Evolutionary conservation across 2,113 vertebrate genomes (phyloP).

Genomic region (Pterophyllum scalare): DNA sequence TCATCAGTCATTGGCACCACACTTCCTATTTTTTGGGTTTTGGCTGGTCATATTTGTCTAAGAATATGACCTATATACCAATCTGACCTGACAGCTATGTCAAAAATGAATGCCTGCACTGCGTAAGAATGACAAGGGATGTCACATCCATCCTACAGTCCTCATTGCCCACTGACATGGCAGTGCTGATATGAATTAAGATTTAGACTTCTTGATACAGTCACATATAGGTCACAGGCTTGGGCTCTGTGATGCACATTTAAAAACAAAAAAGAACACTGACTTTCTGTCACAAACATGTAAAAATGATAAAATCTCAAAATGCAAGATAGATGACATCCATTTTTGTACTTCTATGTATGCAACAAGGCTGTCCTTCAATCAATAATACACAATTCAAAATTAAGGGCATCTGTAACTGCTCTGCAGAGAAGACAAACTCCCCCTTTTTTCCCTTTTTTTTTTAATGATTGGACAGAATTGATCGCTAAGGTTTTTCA

Average conservation of each 20-base stretch:
- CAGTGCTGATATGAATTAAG: slow-evolving; percentile 38
- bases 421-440: slow-evolving; percentile 38
- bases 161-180: slow-evolving; percentile 36
- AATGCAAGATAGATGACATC: not conserved
- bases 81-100: slow-evolving; percentile 57
- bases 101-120: slow-evolving; percentile 18
- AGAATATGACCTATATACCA: not conserved
- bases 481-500: slow-evolving; percentile 52
- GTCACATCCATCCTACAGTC: slow-evolving; percentile 44
- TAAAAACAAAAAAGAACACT: not conserved
- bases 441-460: not conserved
- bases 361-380: not conserved
- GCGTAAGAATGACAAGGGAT: slow-evolving; percentile 28
- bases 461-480: slow-evolving; percentile 14
- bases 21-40: not conserved
- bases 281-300: not conserved
- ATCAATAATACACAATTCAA: not conserved
- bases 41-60: slow-evolving; percentile 6
- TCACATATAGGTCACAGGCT: slow-evolving; percentile 38
- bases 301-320: not conserved
- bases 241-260: not conserved
- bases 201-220: slow-evolving; percentile 11
- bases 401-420: slow-evolving; percentile 5
- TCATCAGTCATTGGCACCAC: not conserved
- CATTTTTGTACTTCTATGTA: not conserved